Base-by-base conservation (phyloP, 2,113 vertebrate genomes). In the Ibidorhyncha struthersii region DNA sequence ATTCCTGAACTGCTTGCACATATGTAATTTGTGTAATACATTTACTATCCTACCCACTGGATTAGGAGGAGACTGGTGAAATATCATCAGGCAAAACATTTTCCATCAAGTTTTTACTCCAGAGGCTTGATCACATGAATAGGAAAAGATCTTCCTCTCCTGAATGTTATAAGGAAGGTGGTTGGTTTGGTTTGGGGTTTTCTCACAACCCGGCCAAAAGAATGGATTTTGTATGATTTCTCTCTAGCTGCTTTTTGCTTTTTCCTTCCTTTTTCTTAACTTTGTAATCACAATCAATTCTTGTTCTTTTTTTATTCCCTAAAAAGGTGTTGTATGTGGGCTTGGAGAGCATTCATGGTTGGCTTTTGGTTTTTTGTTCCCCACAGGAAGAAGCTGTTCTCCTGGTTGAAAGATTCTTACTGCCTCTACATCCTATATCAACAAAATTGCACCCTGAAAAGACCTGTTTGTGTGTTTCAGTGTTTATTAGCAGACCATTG, bases 211-310 rank as follows among this genome's bases (percentile, higher is more conserved):
- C 17, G 6, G 4, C 14, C 26, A 74, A 49, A 49, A 73, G 1
- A 67, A 62, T 36, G 4, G 2, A 26, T 59, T 90, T 71, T 62
- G 1, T n/a, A 19, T 11, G 2, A 50, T 55, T 88, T 94, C 12
- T 52, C 3, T 21, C 26, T 14, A 52, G 5, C 22, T 59, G 4
- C 2, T 34, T 2, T 32, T 52, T 30, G 0, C 0, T 25, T 89
- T 71, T 71, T n/a, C 1, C 0, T 63, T 34, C 23, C 2, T 41
- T 74, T 58, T 89, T 66, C 9, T 55, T 2, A 26, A 2, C 4
- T 58, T 77, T 84, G 3, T 8, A 66, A 25, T 15, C 21, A 58
- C 12, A 59, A 8, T n/a, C 6, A 2, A 2, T 62, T 82, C 10
- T 34, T 81, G 7, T 19, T 56, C 18, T 78, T 71, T 47, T 47